Percentiles rank a stretch among this genome's conserved stretches.
phyloP scores from a whole-genome alignment of 2,797 vertebrate genomes.

The Channallabes apus region DNA sequence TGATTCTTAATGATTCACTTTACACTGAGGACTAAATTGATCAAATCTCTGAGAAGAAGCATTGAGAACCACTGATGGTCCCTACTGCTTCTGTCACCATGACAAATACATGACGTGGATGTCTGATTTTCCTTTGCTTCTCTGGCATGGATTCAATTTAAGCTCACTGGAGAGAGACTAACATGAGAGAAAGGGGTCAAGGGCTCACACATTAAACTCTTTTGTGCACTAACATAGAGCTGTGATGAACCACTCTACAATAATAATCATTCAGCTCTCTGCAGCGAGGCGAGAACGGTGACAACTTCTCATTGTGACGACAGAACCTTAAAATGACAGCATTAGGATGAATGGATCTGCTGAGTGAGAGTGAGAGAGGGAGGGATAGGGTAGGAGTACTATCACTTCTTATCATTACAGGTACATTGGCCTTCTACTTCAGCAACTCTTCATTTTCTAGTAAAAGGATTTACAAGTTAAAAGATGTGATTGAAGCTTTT shows the following conservation, averaged over 20 bases:
- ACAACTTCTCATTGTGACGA: neutral
- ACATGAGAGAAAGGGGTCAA: conserved; percentile 75
- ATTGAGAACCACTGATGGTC: neutral
- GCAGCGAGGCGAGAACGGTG: neutral
- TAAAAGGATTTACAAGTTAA: neutral
- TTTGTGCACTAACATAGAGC: conserved; percentile 64
- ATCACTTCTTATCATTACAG: neutral
- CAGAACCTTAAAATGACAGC: neutral
- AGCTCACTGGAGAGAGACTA: conserved; percentile 76
- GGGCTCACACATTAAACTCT: conserved; percentile 73
- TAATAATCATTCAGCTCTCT: neutral
- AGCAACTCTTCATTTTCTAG: conserved; percentile 3
- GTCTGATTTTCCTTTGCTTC: conserved; percentile 67
- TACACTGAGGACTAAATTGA: neutral
- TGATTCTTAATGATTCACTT: neutral
- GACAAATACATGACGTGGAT: conserved; percentile 62
- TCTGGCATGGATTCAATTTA: conserved; percentile 74
- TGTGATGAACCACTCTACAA: conserved; percentile 6
- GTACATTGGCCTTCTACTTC: neutral
- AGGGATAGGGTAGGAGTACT: neutral
- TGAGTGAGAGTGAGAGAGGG: too few relatives aligned
- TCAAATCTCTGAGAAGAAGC: conserved; percentile 18
- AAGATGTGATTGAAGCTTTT: neutral
- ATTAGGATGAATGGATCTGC: neutral
- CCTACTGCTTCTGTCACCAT: conserved; percentile 50